Evolutionary conservation across 1,140 invertebrate genomes (phyloP), one percentile per base, ranked within the genome.

Genomic region (Ips typographus): DNA sequence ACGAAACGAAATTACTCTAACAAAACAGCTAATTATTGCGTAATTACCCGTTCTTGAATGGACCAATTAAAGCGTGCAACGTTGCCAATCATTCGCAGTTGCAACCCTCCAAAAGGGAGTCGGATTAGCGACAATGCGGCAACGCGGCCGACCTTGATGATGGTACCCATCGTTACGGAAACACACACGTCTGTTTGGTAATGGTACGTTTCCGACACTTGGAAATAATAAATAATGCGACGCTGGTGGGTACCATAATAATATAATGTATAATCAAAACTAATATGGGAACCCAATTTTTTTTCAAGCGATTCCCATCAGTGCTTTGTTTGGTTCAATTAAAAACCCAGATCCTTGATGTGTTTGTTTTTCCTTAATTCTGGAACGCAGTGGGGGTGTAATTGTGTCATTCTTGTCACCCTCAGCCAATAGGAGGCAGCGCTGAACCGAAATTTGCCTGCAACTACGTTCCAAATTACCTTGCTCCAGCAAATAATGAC

Each of bases 151-250:
- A 5, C 5, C 7, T 55, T 55, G 69, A 75, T 72, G 72, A 73
- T 75, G 73, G 44, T 67, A 66, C 70, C 65, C 65, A 56, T 56
- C 71, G 74, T 71, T 60, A 75, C 74, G 75, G 74, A 76, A 75
- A 72, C 70, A 66, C 53, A 62, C 22, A 22, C 22, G 22, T 22
- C 22, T 22, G 22, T 22, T 22, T 22, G 22, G 22, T 73, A 75
- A 76, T 76, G 62, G 66, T 73, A 76, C 70, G 66, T 74, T 75
- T 76, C 75, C 75, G 75, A 74, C 43, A 63, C 60, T 63, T 49
- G 22, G 4, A 51, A 52, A 22, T 22, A 22, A 22, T 22, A 22
- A 22, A 22, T 22, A 22, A 22, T 22, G 22, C 22, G 22, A 22
- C 22, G 22, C 0, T 22, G 22, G 22, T 22, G 22, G 22, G 22